Percentiles rank a stretch among this genome's conserved stretches.
phyloP scores from a whole-genome alignment of 2,888 invertebrate genomes.

The Dicyrtoma fusca region DNA sequence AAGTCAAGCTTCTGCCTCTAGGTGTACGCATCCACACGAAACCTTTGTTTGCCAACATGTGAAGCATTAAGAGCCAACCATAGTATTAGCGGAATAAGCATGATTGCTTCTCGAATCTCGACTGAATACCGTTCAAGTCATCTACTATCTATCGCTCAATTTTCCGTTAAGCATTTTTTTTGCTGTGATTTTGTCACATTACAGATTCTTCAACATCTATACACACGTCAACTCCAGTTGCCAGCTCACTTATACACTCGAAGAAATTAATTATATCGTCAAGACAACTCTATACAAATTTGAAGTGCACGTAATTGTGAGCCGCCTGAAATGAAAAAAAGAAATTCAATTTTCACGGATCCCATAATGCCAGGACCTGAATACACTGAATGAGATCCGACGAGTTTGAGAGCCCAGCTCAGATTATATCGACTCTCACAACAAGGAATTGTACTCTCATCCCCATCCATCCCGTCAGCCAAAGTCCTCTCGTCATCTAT shows the following conservation, averaged over 20 bases:
- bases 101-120: too few relatives aligned
- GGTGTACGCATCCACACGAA: too few relatives aligned
- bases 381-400: too few relatives aligned
- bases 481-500: constrained; percentile 16
- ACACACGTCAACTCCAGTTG: constrained; percentile 15
- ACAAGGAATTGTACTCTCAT: constrained; percentile 18
- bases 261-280: constrained; percentile 30
- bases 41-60: too few relatives aligned
- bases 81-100: too few relatives aligned
- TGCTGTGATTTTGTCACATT: neutral
- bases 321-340: constrained; percentile 14
- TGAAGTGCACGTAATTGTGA: constrained; percentile 25
- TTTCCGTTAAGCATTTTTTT: neutral
- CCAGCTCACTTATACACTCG: neutral
- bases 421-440: constrained; percentile 27
- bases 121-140: too few relatives aligned
- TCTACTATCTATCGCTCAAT: neutral
- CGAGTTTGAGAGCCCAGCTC: neutral
- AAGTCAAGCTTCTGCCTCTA: too few relatives aligned
- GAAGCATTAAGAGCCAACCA: too few relatives aligned
- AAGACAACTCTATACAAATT: neutral
- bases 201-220: neutral
- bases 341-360: constrained; percentile 32
- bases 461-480: constrained; percentile 14
- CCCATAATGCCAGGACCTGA: neutral